Evolutionary conservation across 2,797 vertebrate genomes (phyloP).

Genomic region (Amblyraja radiata): DNA sequence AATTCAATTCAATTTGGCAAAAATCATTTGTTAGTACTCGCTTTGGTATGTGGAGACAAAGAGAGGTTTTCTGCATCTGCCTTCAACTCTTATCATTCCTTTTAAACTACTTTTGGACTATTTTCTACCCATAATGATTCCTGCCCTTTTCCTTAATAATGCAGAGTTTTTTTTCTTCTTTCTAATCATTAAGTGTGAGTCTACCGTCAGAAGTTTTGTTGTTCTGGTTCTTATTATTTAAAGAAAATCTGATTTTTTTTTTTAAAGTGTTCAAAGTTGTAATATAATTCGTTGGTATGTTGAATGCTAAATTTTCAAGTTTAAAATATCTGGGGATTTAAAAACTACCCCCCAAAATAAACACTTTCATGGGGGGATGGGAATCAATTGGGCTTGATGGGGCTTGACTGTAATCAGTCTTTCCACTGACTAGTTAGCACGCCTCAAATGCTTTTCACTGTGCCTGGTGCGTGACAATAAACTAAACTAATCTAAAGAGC

Average conservation of each 20-base stretch:
- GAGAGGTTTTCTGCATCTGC: not conserved
- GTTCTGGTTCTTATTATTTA: not conserved
- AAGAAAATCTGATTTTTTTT: not conserved
- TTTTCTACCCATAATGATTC: not conserved
- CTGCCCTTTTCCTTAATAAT: not conserved
- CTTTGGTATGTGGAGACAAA: not conserved
- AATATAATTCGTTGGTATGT: not conserved
- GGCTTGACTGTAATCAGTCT: too few relatives aligned
- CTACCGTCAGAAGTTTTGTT: not conserved
- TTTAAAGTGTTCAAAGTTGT: not conserved
- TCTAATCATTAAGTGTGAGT: not conserved
- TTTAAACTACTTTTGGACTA: not conserved
- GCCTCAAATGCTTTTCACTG: too few relatives aligned
- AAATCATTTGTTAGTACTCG: not conserved
- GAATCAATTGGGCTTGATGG: too few relatives aligned
- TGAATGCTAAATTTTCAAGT: not conserved
- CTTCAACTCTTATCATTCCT: not conserved
- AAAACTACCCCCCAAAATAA: not conserved
- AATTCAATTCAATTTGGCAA: too few relatives aligned
- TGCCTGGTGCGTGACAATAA: too few relatives aligned
- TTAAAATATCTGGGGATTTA: not conserved
- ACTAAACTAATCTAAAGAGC: too few relatives aligned
- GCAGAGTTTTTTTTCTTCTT: not conserved
- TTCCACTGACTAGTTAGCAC: too few relatives aligned
- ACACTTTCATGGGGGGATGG: not conserved